Base-by-base conservation (phyloP, 2,888 invertebrate genomes). In the Dynastes grantii region DNA sequence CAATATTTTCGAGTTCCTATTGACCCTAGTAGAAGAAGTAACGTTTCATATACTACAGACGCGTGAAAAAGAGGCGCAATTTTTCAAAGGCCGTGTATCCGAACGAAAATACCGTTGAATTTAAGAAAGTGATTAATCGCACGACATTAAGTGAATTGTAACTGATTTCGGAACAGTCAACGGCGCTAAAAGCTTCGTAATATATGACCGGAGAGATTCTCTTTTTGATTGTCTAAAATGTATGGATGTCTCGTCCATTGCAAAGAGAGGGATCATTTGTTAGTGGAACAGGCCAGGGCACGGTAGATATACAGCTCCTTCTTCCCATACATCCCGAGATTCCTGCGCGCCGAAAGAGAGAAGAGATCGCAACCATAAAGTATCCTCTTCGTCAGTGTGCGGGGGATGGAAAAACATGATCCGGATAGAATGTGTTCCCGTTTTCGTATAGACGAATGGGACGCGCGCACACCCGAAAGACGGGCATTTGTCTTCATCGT, bases 401-500 rank as follows among this genome's bases (percentile, higher is more conserved):
- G 32, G 32, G 45, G 29, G 68, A 51, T 22, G 61, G 61, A 45
- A 61, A 61, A 75, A 73, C 58, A 75, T 61, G 73, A 68, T 76
- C 67, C 76, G 40, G 65, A 49, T 65, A 65, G 67, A 76, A 76
- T 67, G 40, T 67, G 76, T 76, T 76, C 76, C 76, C 67, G 67
- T 76, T 76, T 76, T 76, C 76, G 68, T 45, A 75, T 61, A 71
- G 61, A 75, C 73, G 61, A 68, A 68, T 68, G 68, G 68, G 29
- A 51, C 51, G 49, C 68, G 68, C 45, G n/a, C 68, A 68, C 87
- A 87, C 86, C 32, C 85, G 86, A 87, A 87, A 85, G 86, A 83
- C 83, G 84, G 65, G 84, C 87, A 88, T 88, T 87, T 87, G 87
- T 88, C 88, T 88, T 88, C 88, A 88, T 88, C 84, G 83, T 84